Conservation (phyloP, 2,797 vertebrate genomes). For the Furcifer pardalis region DNA sequence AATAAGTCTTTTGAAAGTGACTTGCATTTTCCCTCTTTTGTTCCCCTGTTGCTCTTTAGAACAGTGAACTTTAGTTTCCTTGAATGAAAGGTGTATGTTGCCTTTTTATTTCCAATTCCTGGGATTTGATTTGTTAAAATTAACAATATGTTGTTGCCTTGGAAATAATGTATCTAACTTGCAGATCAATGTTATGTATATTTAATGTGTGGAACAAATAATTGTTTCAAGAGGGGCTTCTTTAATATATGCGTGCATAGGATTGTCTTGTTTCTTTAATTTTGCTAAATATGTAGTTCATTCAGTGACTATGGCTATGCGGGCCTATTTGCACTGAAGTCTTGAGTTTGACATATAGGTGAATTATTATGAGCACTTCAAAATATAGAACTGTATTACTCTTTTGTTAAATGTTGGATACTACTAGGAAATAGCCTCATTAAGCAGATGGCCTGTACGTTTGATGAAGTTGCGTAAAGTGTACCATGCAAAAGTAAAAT, state of each 20-base stretch:
- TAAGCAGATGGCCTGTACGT: background rate
- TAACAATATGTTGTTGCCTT: background rate
- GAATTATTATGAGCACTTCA: background rate
- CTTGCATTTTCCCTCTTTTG: slow-evolving; percentile 34
- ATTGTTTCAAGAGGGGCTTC: background rate
- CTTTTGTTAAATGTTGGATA: background rate
- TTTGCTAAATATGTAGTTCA: background rate
- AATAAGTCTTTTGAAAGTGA: background rate
- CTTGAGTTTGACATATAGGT: slow-evolving; percentile 10
- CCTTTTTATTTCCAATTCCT: slow-evolving; percentile 45
- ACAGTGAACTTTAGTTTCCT: background rate
- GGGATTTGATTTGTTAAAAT: background rate
- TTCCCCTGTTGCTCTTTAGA: slow-evolving; percentile 16
- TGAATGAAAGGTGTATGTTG: slow-evolving; percentile 31
- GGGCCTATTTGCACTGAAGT: slow-evolving; percentile 29
- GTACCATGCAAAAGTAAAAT: background rate
- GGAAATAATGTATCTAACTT: background rate
- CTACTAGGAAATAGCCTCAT: background rate
- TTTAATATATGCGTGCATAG: background rate
- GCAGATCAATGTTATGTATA: background rate
- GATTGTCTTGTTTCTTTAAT: slow-evolving; percentile 17
- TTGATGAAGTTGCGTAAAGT: slow-evolving; percentile 13
- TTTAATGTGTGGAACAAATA: background rate
- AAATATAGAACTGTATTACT: background rate
- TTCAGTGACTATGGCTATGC: background rate